Conservation (phyloP, 2,113 vertebrate species). For the Psephotus haematonotus region DNA sequence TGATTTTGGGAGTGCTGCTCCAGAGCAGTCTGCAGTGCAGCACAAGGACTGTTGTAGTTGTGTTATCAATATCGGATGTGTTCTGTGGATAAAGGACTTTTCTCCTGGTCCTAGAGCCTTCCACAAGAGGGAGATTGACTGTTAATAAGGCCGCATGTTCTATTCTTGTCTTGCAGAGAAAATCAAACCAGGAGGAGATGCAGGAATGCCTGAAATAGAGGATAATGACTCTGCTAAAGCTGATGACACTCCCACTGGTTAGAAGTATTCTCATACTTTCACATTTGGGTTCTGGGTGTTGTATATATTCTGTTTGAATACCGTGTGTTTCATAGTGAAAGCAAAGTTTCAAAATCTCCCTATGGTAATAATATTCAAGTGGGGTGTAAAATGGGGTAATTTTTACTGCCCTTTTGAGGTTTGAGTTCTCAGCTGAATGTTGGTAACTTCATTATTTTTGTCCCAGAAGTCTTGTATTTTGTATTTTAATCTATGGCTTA, state of each 20-base stretch:
- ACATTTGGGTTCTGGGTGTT: not conserved
- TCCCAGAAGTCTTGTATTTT: not conserved
- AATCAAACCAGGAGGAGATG: constrained; percentile 88
- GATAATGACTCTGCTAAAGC: constrained; percentile 91
- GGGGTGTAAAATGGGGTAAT: not conserved
- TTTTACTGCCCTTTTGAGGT: not conserved
- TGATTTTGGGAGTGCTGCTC: not conserved
- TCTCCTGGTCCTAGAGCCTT: not conserved
- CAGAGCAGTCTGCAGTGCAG: not conserved
- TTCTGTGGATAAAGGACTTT: not conserved
- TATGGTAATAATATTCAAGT: not conserved
- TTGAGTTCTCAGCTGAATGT: not conserved
- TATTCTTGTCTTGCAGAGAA: constrained; percentile 77
- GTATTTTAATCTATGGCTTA: not conserved
- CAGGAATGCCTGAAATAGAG: constrained; percentile 98
- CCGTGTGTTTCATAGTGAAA: not conserved
- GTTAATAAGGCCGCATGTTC: not conserved
- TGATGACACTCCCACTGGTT: constrained; percentile 87
- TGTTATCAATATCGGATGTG: fast-evolving
- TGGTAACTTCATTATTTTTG: not conserved
- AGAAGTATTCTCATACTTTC: constrained; percentile 29
- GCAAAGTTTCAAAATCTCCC: not conserved
- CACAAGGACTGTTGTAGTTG: not conserved
- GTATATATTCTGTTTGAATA: not conserved
- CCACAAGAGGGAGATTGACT: not conserved